phyloP scores from a whole-genome alignment of 2,113 vertebrate genomes.

The Coptodon bakossiorum region DNA sequence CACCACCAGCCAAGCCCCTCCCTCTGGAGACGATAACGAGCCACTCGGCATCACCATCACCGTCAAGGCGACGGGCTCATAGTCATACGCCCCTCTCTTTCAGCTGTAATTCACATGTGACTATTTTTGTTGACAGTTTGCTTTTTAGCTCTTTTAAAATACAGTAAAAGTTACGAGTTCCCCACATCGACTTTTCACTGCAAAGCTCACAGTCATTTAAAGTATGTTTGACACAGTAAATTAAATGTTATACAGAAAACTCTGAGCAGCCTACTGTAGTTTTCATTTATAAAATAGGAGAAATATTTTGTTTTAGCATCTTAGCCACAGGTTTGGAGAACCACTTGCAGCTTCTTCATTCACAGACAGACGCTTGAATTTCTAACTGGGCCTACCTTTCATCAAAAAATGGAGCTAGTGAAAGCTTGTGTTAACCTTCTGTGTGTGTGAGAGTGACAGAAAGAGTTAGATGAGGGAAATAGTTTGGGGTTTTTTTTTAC shows the following conservation, averaged over 20 bases:
- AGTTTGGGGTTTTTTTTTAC: background rate
- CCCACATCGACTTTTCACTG: background rate
- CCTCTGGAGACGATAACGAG: slow-evolving; percentile 40
- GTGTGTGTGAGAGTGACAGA: background rate
- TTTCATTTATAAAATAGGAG: background rate
- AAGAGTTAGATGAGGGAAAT: background rate
- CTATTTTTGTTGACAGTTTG: background rate
- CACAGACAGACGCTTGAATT: background rate
- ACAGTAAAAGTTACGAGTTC: background rate
- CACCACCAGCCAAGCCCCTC: slow-evolving; percentile 17
- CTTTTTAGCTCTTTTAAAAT: background rate
- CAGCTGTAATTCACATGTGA: background rate
- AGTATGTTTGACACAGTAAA: background rate
- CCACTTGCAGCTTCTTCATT: background rate
- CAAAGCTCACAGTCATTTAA: background rate
- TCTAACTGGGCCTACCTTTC: background rate
- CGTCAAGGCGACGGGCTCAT: slow-evolving; percentile 69
- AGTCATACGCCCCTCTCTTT: background rate
- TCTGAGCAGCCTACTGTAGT: background rate
- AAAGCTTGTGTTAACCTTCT: background rate
- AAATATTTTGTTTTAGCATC: background rate
- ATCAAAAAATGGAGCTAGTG: background rate
- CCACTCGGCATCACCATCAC: slow-evolving; percentile 78
- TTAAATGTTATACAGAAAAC: background rate
- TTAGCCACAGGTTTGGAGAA: background rate